Conservation (phyloP, 2,797 vertebrate species). For the Takifugu rubripes region DNA sequence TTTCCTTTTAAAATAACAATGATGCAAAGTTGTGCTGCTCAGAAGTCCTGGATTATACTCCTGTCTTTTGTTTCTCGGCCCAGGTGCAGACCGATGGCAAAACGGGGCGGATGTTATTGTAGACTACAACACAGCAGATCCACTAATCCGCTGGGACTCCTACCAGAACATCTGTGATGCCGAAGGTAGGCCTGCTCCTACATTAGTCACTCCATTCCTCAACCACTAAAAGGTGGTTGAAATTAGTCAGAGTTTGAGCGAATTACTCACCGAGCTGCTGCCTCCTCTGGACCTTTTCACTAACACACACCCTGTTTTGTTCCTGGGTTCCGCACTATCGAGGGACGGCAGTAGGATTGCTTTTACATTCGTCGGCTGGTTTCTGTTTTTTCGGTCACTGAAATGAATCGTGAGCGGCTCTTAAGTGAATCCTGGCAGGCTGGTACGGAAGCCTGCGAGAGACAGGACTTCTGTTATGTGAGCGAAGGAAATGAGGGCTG, state of each 20-base stretch:
- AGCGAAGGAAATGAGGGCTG: slow-evolving; percentile 19
- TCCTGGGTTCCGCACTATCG: slow-evolving; percentile 9
- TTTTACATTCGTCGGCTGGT: slow-evolving; percentile 33
- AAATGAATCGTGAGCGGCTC: slow-evolving; percentile 24
- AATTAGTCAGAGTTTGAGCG: slow-evolving; percentile 1
- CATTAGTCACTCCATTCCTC: slow-evolving; percentile 24
- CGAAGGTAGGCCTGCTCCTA: slow-evolving; percentile 77
- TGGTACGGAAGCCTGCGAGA: slow-evolving; percentile 8
- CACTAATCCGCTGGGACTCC: slow-evolving; percentile 90
- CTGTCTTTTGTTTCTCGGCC: slow-evolving; percentile 14
- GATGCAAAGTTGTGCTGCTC: background rate
- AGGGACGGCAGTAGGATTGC: slow-evolving; percentile 24
- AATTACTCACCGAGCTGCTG: background rate
- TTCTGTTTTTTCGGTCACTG: slow-evolving; percentile 15
- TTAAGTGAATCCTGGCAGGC: slow-evolving; percentile 7
- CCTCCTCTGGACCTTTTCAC: slow-evolving; percentile 5
- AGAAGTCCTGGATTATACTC: background rate
- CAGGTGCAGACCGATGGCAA: slow-evolving; percentile 78
- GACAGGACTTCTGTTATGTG: slow-evolving; percentile 18
- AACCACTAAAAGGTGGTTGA: background rate
- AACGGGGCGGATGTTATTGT: slow-evolving; percentile 82
- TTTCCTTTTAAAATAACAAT: background rate
- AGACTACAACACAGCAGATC: slow-evolving; percentile 88
- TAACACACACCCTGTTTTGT: slow-evolving; percentile 10
- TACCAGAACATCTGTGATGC: slow-evolving; percentile 87